Percentiles rank a stretch among this genome's conserved stretches.
phyloP scores from a whole-genome alignment of 2,797 vertebrate species.

The Hippoglossus hippoglossus region DNA sequence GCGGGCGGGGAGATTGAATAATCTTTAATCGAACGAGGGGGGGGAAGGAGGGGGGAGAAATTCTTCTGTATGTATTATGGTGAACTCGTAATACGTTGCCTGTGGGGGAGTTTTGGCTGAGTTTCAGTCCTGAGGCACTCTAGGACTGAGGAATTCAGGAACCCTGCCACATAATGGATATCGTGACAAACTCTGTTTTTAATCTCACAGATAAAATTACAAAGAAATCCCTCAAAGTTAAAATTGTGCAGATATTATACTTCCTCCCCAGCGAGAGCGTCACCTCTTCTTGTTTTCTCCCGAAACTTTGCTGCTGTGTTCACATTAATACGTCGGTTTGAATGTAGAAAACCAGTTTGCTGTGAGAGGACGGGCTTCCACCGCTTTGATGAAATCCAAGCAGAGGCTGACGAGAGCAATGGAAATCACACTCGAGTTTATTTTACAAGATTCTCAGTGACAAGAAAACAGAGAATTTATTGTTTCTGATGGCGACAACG shows the following conservation, averaged over 20 bases:
- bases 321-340: not conserved
- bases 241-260: not conserved
- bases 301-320: not conserved
- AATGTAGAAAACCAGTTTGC: constrained; percentile 10
- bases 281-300: not conserved
- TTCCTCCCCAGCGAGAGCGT: no score
- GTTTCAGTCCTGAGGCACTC: constrained; percentile 1
- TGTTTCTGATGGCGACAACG: constrained; percentile 5
- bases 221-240: not conserved
- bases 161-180: not conserved
- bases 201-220: constrained; percentile 11
- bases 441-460: not conserved
- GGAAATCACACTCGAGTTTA: constrained; percentile 36
- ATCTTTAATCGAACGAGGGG: constrained; percentile 4
- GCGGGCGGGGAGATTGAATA: constrained; percentile 7
- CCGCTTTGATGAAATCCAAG: constrained; percentile 44
- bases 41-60: no score
- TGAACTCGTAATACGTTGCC: constrained; percentile 26
- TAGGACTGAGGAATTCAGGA: not conserved
- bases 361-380: not conserved
- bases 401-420: constrained; percentile 9
- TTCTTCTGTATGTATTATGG: constrained; percentile 20
- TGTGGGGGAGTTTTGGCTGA: not conserved
- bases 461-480: constrained; percentile 16
- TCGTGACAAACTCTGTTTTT: constrained; percentile 12